Evolutionary conservation across 2,888 invertebrate species (phyloP).

Genomic region (Noctua pronuba): DNA sequence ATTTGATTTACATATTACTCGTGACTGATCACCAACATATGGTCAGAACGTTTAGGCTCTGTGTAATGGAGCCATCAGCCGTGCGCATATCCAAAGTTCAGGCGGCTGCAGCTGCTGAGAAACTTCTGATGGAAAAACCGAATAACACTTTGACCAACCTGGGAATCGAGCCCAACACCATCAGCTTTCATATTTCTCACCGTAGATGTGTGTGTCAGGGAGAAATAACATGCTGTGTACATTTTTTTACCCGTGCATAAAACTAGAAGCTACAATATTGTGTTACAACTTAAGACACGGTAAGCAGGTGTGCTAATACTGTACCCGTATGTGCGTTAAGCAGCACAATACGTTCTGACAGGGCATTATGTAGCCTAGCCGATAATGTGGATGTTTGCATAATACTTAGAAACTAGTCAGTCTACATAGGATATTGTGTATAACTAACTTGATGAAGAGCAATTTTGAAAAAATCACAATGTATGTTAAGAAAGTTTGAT

Average conservation of each 20-base stretch:
- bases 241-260: neutral
- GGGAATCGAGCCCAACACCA: neutral
- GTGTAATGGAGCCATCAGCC: too few species aligned
- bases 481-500: neutral
- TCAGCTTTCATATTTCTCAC: neutral
- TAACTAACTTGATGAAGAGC: neutral
- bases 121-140: neutral
- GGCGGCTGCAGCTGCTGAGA: too few species aligned
- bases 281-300: slow-evolving; percentile 14
- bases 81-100: accelerated
- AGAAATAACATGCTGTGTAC: neutral
- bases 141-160: neutral
- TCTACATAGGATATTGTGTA: neutral
- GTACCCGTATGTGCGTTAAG: slow-evolving; percentile 16
- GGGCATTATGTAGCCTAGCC: neutral
- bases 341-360: slow-evolving; percentile 1
- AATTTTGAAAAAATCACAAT: neutral
- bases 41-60: too few species aligned
- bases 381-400: neutral
- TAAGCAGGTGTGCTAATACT: slow-evolving; percentile 13
- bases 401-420: neutral
- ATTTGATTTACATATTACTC: too few species aligned
- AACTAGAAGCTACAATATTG: neutral
- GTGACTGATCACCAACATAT: too few species aligned
- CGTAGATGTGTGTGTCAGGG: neutral